A percentile compares a stretch with the other conserved stretches of the same genome.
phyloP scores from a whole-genome alignment of 2,888 invertebrate species.

The Drosophila borborema region DNA sequence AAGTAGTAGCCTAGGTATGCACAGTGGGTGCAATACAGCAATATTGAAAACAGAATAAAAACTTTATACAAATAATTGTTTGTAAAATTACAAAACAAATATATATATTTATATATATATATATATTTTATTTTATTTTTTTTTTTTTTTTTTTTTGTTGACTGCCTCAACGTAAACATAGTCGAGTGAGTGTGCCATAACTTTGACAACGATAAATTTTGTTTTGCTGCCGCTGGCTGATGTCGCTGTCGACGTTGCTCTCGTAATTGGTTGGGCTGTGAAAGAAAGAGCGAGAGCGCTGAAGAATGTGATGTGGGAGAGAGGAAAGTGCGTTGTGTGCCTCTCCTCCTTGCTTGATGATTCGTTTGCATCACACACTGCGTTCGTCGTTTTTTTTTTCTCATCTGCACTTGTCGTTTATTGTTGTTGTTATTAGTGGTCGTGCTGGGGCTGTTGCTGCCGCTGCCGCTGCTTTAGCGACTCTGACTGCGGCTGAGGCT shows the following conservation, averaged over 20 bases:
- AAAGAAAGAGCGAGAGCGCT: constrained; percentile 19
- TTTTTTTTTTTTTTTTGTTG: too few species aligned
- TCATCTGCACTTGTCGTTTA: constrained; percentile 51
- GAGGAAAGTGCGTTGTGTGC: constrained; percentile 34
- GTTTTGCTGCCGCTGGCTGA: constrained; percentile 51
- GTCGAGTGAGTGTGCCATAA: constrained; percentile 55
- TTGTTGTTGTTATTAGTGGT: not conserved
- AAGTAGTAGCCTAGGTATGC: constrained; percentile 35
- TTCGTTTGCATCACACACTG: constrained; percentile 59
- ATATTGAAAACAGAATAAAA: not conserved
- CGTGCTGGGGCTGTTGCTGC: not conserved
- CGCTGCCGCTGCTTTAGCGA: constrained; percentile 5
- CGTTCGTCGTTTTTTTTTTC: constrained; percentile 23
- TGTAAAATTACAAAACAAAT: not conserved
- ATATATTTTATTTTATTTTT: too few species aligned
- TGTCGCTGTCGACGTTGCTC: constrained; percentile 19
- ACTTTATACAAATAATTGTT: not conserved
- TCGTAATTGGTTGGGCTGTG: constrained; percentile 6
- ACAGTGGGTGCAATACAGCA: constrained; percentile 33
- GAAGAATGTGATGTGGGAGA: constrained; percentile 26
- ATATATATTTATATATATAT: too few species aligned
- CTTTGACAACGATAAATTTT: constrained; percentile 72
- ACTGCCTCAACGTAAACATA: constrained; percentile 27
- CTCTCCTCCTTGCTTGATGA: constrained; percentile 38
- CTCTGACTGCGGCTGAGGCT: constrained; percentile 9